Conservation (phyloP, 2,113 vertebrate species). For the Ploceus nigricollis region DNA sequence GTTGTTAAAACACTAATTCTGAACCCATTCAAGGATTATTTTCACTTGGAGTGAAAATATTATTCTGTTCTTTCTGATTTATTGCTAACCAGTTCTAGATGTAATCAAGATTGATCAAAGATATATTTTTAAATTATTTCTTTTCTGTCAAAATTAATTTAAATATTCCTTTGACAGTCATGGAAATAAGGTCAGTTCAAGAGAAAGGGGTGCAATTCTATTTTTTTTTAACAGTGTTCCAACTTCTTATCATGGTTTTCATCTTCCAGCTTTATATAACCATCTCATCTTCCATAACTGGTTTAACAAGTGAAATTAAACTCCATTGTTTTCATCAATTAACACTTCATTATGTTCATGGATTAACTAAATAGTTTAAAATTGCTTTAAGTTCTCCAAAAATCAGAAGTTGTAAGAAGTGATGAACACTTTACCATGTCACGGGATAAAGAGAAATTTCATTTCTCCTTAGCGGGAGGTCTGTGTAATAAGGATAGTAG, state of each 20-base stretch:
- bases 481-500: background rate
- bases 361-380: background rate
- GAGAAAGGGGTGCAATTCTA: accelerated
- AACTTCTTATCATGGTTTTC: background rate
- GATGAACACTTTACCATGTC: background rate
- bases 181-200: background rate
- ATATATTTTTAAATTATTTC: background rate
- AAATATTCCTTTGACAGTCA: background rate
- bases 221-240: background rate
- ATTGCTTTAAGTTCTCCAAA: background rate
- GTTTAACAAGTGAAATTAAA: background rate
- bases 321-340: background rate
- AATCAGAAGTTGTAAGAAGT: background rate
- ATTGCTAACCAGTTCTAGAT: background rate
- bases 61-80: background rate
- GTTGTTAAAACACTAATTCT: background rate
- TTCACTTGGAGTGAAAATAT: background rate
- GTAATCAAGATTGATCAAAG: background rate
- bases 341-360: background rate
- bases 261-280: background rate
- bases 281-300: background rate
- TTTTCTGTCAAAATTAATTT: background rate
- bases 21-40: background rate
- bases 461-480: background rate
- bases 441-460: background rate